Base-by-base conservation (phyloP, 1,140 invertebrate species). In the Papilio aristodemus region DNA sequence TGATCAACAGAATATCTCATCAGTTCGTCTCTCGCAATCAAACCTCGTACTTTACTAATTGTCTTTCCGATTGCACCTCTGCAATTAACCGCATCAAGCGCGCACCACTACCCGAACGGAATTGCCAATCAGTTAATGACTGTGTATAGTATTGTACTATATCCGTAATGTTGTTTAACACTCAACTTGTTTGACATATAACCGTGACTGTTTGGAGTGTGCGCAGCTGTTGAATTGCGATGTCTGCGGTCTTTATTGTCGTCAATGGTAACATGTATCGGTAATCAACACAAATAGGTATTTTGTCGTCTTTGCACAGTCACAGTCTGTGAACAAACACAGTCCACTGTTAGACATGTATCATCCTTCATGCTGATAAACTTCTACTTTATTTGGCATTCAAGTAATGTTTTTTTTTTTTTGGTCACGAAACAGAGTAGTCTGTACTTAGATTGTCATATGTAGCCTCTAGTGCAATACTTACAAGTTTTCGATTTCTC, bases 121-220 rank as follows among this genome's bases (percentile, higher is more conserved):
- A 71, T 71, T 71, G 70, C 70, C 66, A 71, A 71, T 71, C 70
- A 71, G 64, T 68, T 68, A 71, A 71, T 71, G 70, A 62, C 19
- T 62, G 64, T 67, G 38, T 38, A 19, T 14, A 46, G 43, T 67
- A 36, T 59, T 64, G 68, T 69, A 25, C 54, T 39, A 39, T 67
- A 41, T 37, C 17, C 27, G 46, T 39, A 37, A 58, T 68, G 22
- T 22, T 68, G 46, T 57, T 67, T 67, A 37, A 67, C 66, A 57
- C 66, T 37, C 46, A 43, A 63, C 60, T 63, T 43, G 66, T 43
- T 64, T 43, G 39, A 43, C 62, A 25, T 64, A 22, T 36, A 36
- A 27, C 4, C 57, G 57, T 59, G 25, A 58, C 27, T 59, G 19
- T 54, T 54, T 25, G n/a, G 10, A 19, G 14, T 60, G 36, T 38